These are phyloP conservation scores for Coenonympha arcania DNA, from an alignment of 2,888 invertebrate species.

Conservation along the genomic window DNA sequence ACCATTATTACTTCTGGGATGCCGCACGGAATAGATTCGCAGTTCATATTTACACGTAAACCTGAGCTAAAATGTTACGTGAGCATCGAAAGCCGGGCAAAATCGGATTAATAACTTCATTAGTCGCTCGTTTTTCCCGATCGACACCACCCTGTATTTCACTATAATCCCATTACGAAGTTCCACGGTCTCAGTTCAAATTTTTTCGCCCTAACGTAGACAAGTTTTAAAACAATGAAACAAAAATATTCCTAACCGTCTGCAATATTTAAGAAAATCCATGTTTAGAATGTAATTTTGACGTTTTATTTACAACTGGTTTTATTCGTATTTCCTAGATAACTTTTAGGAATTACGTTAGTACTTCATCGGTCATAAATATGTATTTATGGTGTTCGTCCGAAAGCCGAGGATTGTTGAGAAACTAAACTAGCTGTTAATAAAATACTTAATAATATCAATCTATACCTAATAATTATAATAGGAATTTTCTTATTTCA, in stretches of 20 bases:
- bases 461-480: too few species aligned
- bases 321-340: too few species aligned
- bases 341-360: too few species aligned
- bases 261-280: background rate
- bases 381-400: too few species aligned
- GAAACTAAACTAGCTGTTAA: too few species aligned
- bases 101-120: constrained; percentile 75
- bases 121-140: constrained; percentile 71
- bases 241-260: constrained; percentile 1
- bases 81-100: constrained; percentile 61
- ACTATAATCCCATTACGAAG: constrained; percentile 68
- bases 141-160: constrained; percentile 67
- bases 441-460: too few species aligned
- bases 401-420: too few species aligned
- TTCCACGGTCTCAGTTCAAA: constrained; percentile 48
- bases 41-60: constrained; percentile 38
- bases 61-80: constrained; percentile 41
- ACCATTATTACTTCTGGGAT: background rate
- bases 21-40: constrained; percentile 22
- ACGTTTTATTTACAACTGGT: too few species aligned
- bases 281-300: too few species aligned
- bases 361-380: too few species aligned
- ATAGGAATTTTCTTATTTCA: too few species aligned
- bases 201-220: constrained; percentile 45
- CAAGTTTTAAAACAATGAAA: constrained; percentile 23